Evolutionary conservation across 2,113 vertebrate species (phyloP), one percentile per base, ranked within the genome.

Genomic region (Platysteira castanea): DNA sequence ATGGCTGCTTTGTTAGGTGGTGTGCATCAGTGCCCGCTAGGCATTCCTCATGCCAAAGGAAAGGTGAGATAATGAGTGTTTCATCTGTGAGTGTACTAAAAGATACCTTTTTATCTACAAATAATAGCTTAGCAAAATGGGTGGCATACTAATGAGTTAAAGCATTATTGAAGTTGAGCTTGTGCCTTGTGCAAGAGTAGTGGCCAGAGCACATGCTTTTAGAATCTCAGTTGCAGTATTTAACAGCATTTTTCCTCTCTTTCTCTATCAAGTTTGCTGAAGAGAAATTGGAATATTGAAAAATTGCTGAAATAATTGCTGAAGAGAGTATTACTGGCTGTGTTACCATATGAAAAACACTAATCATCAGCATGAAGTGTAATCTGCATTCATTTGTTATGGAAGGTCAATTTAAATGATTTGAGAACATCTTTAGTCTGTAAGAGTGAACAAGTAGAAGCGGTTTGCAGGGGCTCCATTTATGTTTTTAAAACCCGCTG

Each of bases 1-100:
- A 99, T 99, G 99, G 99, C 99, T 33, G 99, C 99, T 85, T 96
- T 99, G 85, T 98, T 99, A 83, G 99, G 99, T 65, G 99, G 99
- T 6, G 99, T 99, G 30, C 99, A 99, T 97, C 99, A 99, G 97
- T 99, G 99, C 96, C 99, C 99, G 0, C 96, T 99, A 91, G 99
- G 99, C 46, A 99, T 99, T 97, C 99, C 99, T 70, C 99, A 99
- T 9, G 98, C 99, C 88, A 99, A 99, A 98, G 99, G 99, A 93
- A 99, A 99, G 99, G 99, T 99, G 96, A 89, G 98, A 50, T 85
- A 22, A 75, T 63, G 15, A 35, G 22, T 20, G 28, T 84, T 91
- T 81, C 11, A 10, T 67, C 28, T 73, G 22, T 23, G n/a, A 57
- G 7, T 49, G 15, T 67, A 16, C 35, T 41, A 14, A 60, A 59